Evolutionary conservation across 2,888 invertebrate genomes (phyloP), one percentile per base, ranked within the genome.

Genomic region (Cheilosia soror): DNA sequence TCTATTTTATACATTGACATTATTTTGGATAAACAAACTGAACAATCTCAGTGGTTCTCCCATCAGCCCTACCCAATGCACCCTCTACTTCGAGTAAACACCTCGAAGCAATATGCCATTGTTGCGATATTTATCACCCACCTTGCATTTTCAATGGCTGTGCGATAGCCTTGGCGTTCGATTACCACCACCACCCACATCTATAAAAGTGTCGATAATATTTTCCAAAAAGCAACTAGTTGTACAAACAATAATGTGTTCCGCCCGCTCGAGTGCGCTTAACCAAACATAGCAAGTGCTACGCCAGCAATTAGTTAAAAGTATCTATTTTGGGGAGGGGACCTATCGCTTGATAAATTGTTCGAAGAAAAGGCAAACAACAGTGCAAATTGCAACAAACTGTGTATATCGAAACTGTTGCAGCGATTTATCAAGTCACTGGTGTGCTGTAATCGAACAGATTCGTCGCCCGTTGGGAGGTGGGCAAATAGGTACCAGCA

Each of bases 261-360:
- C n/a, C 13, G 5, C 42, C 5, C 42, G 42, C n/a, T 13, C 42
- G n/a, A 5, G 4, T n/a, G 13, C n/a, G 13, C 42, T 42, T 42
- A 42, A n/a, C 42, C 5, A 11, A 5, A 42, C 42, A 42, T 42
- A 42, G 13, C n/a, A 4, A 13, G n/a, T 42, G n/a, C 42, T n/a
- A 13, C 44, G 15, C n/a, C 44, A 44, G 44, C 44, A 44, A 44
- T 44, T 44, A 44, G 44, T 44, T 44, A 44, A 44, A 6, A 44
- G 44, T n/a, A n/a, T 44, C 13, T 44, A 44, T 44, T 6, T 15
- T 13, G 15, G 15, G n/a, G 15, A 2, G 2, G 0, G 0, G 4
- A n/a, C 0, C 2, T 5, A 1, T 44, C n/a, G 44, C 44, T 44
- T 44, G 13, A 44, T 44, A 44, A 44, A n/a, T 5, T 44, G 6